A percentile compares a stretch with the other conserved stretches of the same genome.
Conservation (phyloP, 2,113 vertebrate species). For the Poeciliopsis occidentalis region DNA sequence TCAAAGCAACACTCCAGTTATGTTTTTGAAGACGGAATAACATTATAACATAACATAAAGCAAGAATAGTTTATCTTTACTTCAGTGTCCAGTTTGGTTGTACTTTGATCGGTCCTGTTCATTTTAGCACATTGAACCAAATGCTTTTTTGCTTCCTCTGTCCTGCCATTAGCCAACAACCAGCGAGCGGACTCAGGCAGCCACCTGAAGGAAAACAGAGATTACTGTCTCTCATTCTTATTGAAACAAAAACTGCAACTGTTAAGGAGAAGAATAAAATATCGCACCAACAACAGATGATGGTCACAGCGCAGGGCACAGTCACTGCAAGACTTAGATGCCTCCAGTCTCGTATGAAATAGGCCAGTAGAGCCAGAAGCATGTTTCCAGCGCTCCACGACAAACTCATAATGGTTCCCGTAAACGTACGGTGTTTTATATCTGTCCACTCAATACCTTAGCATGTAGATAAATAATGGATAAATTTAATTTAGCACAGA, state of each 20-base stretch:
- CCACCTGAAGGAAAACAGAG: conserved; percentile 58
- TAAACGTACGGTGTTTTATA: conserved; percentile 80
- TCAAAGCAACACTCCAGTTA: too few species aligned
- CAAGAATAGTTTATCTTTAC: conserved; percentile 21
- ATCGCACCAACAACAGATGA: conserved; percentile 81
- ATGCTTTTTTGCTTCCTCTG: conserved; percentile 55
- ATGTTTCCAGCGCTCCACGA: conserved; percentile 85
- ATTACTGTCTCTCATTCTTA: too few species aligned
- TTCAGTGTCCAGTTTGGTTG: conserved; percentile 45
- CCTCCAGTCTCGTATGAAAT: conserved; percentile 84
- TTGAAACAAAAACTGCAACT: too few species aligned
- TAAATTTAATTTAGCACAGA: too few species aligned
- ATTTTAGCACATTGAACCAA: conserved; percentile 63
- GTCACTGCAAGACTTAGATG: conserved; percentile 83
- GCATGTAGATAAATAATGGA: background rate
- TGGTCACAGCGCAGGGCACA: conserved; percentile 79
- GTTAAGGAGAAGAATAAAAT: too few species aligned
- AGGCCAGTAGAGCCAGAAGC: conserved; percentile 82
- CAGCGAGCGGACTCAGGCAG: conserved; percentile 75
- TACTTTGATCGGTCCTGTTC: conserved; percentile 40
- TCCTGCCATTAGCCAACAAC: conserved; percentile 66
- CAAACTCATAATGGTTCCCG: conserved; percentile 76
- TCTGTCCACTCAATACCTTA: conserved; percentile 86
- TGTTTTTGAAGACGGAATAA: too few species aligned
- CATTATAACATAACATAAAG: too few species aligned